Evolutionary conservation across 2,888 invertebrate species (phyloP).

Genomic region (Ormyrus labotus): DNA sequence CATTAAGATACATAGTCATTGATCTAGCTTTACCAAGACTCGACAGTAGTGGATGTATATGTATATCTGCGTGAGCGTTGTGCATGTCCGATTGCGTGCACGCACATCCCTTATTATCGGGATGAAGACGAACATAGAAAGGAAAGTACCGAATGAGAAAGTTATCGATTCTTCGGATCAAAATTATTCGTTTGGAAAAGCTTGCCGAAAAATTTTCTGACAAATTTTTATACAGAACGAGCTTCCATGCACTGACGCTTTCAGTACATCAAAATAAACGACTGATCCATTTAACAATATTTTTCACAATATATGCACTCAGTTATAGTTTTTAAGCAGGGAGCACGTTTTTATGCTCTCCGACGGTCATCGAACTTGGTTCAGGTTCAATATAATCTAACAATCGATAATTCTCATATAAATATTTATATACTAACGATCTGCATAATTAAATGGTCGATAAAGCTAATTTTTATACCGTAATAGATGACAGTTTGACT

Average conservation of each 20-base stretch:
- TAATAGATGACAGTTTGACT: neutral
- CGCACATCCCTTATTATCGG: neutral
- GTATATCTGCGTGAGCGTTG: neutral
- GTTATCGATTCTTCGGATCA: slow-evolving; percentile 17
- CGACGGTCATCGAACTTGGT: slow-evolving; percentile 38
- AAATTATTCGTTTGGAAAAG: slow-evolving; percentile 15
- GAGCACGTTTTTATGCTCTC: slow-evolving; percentile 12
- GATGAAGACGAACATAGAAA: neutral
- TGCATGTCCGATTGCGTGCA: slow-evolving; percentile 1
- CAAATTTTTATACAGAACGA: slow-evolving; percentile 16
- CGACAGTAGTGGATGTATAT: slow-evolving; percentile 36
- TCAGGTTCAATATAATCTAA: slow-evolving; percentile 39
- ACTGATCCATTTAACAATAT: slow-evolving; percentile 21
- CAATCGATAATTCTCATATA: slow-evolving; percentile 28
- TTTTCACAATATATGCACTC: slow-evolving; percentile 23
- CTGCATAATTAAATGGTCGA: slow-evolving; percentile 32
- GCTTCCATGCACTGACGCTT: slow-evolving; percentile 16
- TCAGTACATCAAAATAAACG: slow-evolving; percentile 4
- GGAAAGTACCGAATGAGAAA: neutral
- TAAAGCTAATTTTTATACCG: slow-evolving; percentile 48
- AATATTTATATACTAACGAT: slow-evolving; percentile 20
- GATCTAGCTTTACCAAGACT: slow-evolving; percentile 47
- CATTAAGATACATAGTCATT: slow-evolving; percentile 29
- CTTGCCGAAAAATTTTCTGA: slow-evolving; percentile 18
- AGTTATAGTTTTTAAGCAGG: slow-evolving; percentile 1